Conservation (phyloP, 2,113 vertebrate species). For the Pandion haliaetus region DNA sequence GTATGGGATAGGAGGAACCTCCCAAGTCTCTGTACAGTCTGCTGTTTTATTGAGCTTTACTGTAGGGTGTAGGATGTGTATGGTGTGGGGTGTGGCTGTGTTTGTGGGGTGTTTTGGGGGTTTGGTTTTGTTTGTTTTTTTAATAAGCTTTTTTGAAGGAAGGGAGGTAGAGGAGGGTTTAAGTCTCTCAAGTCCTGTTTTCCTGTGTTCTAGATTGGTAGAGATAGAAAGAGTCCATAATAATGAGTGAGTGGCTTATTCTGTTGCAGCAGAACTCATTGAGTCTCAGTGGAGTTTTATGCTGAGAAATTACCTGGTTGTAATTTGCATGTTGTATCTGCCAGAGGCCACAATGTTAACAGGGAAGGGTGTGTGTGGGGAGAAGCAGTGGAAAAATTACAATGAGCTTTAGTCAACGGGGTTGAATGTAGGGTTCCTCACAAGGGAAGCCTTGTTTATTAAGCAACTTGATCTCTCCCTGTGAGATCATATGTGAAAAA, state of each 20-base stretch:
- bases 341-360: slow-evolving; percentile 6
- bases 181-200: background rate
- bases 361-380: background rate
- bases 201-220: background rate
- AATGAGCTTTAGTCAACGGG: background rate
- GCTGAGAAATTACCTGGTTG: background rate
- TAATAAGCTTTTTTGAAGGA: background rate
- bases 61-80: background rate
- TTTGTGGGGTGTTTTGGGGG: background rate
- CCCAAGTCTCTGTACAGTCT: background rate
- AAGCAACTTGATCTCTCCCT: background rate
- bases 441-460: background rate
- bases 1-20: background rate
- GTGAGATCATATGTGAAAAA: slow-evolving; percentile 32
- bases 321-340: background rate
- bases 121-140: background rate
- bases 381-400: slow-evolving; percentile 23
- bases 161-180: background rate
- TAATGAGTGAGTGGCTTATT: background rate
- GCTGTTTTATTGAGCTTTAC: background rate
- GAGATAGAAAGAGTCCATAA: background rate
- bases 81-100: background rate
- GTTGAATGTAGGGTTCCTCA: background rate
- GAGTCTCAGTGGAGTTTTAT: background rate
- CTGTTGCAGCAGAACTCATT: background rate